A percentile compares a stretch with the other conserved stretches of the same genome.
Evolutionary conservation across 2,888 invertebrate species (phyloP).

Genomic region (Rhopalosiphum nymphaeae): DNA sequence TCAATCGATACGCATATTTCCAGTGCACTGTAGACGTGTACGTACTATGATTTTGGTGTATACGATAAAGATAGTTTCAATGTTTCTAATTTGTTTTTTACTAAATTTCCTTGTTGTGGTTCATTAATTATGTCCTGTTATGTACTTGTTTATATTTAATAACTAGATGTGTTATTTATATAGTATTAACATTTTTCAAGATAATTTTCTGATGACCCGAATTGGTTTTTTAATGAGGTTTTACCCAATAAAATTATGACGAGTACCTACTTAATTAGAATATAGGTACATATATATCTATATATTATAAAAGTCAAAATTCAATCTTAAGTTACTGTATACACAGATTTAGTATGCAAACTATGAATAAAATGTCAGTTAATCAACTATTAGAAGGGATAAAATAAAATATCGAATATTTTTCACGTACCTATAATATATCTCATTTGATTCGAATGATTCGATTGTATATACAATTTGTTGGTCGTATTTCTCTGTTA

Average conservation of each 20-base stretch:
- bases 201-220: neutral
- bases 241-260: neutral
- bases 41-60: no score
- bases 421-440: neutral
- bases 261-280: neutral
- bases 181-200: neutral
- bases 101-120: no score
- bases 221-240: neutral
- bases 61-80: no score
- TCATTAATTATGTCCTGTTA: no score
- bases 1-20: no score
- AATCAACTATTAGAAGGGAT: neutral
- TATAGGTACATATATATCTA: neutral
- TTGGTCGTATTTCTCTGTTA: neutral
- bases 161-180: no score
- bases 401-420: neutral
- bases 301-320: neutral
- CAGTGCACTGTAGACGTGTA: no score
- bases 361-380: neutral
- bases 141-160: no score
- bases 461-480: neutral
- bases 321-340: neutral
- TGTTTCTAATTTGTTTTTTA: no score
- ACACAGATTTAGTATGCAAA: neutral
- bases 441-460: neutral